Base-by-base conservation (phyloP, 2,888 invertebrate species). In the Phaedon cochleariae region DNA sequence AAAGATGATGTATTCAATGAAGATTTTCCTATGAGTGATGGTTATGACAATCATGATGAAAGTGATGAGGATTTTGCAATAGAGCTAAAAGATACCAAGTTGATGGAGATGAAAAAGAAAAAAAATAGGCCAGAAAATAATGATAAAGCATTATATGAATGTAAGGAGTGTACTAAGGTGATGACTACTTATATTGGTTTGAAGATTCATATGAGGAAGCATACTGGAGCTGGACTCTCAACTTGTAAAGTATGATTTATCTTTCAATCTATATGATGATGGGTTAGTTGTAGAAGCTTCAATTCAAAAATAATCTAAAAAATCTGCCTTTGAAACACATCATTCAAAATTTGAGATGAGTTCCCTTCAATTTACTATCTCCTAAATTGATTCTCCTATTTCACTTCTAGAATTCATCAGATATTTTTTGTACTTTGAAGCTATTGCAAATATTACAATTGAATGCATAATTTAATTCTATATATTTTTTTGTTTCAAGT, bases 201-300 rank as follows among this genome's bases (percentile, higher is more conserved):
- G 31, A 76, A 76, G 64, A 77, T 90, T 1, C 90, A 90, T 72
- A 89, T 90, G 87, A 85, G 90, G 0, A 84, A 89, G 0, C 90
- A 90, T 71, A 90, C 90, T 0, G 90, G 90, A 6, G 60, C 75
- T 21, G 77, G 79, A 73, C 64, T 80, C 55, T 72, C 76, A 17
- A 69, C 70, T 22, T 81, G 81, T 55, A 74, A 76, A 69, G 82
- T 82, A 75, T 74, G 59, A 59, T 20, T 51, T 1, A 53, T 31
- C 12, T 34, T 41, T 34, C 9, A 9, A 34, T 9, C 10, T 26
- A 26, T 26, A 46, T 46, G 46, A 18, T n/a, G 9, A 46, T 20
- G n/a, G n/a, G n/a, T n/a, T n/a, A n/a, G n/a, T n/a, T n/a, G n/a
- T n/a, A n/a, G n/a, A n/a, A n/a, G n/a, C n/a, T n/a, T n/a, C n/a